Conservation (phyloP, 2,888 invertebrate species). For the Scelioninae gen. 1 region DNA sequence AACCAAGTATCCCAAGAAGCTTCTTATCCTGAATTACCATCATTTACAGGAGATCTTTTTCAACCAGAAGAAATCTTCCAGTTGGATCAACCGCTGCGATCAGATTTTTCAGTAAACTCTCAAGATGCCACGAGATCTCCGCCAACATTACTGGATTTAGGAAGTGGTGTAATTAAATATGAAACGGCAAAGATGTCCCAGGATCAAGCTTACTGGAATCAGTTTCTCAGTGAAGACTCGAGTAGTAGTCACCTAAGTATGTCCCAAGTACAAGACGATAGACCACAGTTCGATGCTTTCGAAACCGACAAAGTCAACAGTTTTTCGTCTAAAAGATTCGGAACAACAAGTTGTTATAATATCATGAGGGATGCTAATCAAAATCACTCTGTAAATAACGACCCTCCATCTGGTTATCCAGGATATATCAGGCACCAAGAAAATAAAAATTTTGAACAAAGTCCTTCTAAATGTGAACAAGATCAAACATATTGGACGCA, state of each 20-base stretch:
- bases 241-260: slow-evolving; percentile 82
- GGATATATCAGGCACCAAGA: slow-evolving; percentile 70
- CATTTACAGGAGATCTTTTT: slow-evolving; percentile 88
- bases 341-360: slow-evolving; percentile 68
- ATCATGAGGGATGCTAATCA: slow-evolving; percentile 73
- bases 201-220: slow-evolving; percentile 81
- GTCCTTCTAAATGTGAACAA: slow-evolving; percentile 71
- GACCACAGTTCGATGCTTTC: slow-evolving; percentile 79
- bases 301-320: slow-evolving; percentile 75
- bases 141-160: slow-evolving; percentile 89
- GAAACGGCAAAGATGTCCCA: slow-evolving; percentile 84
- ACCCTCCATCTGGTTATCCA: slow-evolving; percentile 67
- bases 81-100: slow-evolving; percentile 89
- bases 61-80: slow-evolving; percentile 92
- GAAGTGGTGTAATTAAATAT: slow-evolving; percentile 88
- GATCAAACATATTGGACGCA: slow-evolving; percentile 75
- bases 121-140: slow-evolving; percentile 87
- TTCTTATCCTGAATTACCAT: slow-evolving; percentile 85
- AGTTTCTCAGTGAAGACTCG: slow-evolving; percentile 82
- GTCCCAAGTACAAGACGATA: slow-evolving; percentile 85
- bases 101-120: slow-evolving; percentile 86
- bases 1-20: slow-evolving; percentile 83
- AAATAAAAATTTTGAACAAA: slow-evolving; percentile 70
- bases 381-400: slow-evolving; percentile 62
- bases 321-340: slow-evolving; percentile 69